Percentiles rank a stretch among this genome's conserved stretches.
Evolutionary conservation across 1,140 invertebrate genomes (phyloP).

Genomic region (Galendromus occidentalis): DNA sequence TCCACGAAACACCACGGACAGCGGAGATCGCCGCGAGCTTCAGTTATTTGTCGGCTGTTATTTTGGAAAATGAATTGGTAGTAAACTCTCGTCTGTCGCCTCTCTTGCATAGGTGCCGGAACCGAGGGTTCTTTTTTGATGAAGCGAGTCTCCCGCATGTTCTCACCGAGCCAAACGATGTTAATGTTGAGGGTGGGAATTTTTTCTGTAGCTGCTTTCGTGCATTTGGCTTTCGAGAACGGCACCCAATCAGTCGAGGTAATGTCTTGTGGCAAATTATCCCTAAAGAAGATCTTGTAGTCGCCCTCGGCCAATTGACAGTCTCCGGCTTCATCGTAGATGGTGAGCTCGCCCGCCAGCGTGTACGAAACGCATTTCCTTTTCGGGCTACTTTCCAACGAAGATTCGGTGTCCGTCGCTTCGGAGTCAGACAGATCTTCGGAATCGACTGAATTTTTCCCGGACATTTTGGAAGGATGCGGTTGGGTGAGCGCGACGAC

Average conservation of each 20-base stretch:
- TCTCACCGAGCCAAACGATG: conserved; percentile 9
- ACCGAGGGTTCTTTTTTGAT: conserved; percentile 9
- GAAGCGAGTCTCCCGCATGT: neutral
- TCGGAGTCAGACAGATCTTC: conserved; percentile 1
- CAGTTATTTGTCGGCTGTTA: conserved; percentile 79
- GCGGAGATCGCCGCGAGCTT: conserved; percentile 68
- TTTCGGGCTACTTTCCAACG: conserved; percentile 26
- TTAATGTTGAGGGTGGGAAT: neutral
- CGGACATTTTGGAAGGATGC: conserved; percentile 15
- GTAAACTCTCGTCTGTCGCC: conserved; percentile 42
- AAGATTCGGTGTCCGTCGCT: neutral
- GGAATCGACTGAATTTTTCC: conserved; percentile 6
- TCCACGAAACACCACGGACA: conserved; percentile 89
- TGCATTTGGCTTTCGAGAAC: neutral
- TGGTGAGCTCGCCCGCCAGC: conserved; percentile 53
- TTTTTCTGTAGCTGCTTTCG: neutral
- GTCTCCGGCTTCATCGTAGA: conserved; percentile 71
- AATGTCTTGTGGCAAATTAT: conserved; percentile 24
- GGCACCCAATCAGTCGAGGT: neutral
- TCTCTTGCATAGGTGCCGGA: neutral
- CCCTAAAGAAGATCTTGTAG: conserved; percentile 63
- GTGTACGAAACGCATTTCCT: conserved; percentile 37
- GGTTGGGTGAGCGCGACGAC: conserved; percentile 20
- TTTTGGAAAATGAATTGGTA: conserved; percentile 93
- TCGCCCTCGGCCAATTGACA: conserved; percentile 67